Evolutionary conservation across 2,888 invertebrate genomes (phyloP), one percentile per base, ranked within the genome.

Genomic region (Napeogenes sylphis): DNA sequence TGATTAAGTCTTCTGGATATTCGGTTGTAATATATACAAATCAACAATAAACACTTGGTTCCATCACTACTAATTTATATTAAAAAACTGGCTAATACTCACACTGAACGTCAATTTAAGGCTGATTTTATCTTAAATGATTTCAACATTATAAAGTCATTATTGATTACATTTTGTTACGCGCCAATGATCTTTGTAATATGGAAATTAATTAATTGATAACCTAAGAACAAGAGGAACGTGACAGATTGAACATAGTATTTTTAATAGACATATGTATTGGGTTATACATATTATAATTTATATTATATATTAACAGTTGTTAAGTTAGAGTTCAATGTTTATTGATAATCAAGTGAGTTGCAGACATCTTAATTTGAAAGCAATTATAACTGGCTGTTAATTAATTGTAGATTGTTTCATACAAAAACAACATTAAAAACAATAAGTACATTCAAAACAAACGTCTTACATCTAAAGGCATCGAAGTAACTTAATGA

Each of bases 151-250:
- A 65, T 38, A 56, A 55, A 59, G 58, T 59, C 66, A 65, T 59
- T 63, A 73, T 67, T 70, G 62, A 67, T 64, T 70, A 67, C 1
- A 21, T 21, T 21, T 21, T 66, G 5, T 56, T 53, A 51, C 35
- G 55, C 21, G 14, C 55, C 21, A 59, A 33, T 56, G 13, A 55
- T 61, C 56, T 63, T 67, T 57, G 62, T 73, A 71, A 71, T 71
- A 71, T 72, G 66, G 71, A 71, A 70, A 73, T 73, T 79, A 79
- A 80, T 80, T 79, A 70, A 77, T 74, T 75, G 78, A 83, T 81
- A 78, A 79, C 69, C 67, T 58, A 67, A 72, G 75, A 72, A 73
- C 75, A 76, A 79, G 72, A 78, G 81, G 68, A 70, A 68, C 14
- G 42, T 38, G 46, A 32, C 14, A 59, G 0, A 59, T 53, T 47